Evolutionary conservation across 2,113 vertebrate genomes (phyloP), one percentile per base, ranked within the genome.

Genomic region (Lynx canadensis): DNA sequence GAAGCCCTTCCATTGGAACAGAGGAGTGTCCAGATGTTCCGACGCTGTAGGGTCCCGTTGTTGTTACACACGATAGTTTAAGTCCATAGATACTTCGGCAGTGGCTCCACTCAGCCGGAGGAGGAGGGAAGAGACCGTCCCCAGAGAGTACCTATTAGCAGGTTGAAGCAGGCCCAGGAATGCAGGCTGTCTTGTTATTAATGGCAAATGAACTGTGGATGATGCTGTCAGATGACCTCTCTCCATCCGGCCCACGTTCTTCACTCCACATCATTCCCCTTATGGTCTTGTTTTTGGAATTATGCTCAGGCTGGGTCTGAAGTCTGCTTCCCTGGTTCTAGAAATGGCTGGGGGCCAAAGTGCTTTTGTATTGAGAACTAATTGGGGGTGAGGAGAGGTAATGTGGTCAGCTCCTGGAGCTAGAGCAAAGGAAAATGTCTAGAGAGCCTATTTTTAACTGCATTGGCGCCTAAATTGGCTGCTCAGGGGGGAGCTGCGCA

Each of bases 321-420:
- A 63, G 60, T 95, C 57, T 82, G 66, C 27, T 38, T 74, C 78
- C 33, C 52, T 45, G 21, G n/a, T 78, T 97, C 94, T 69, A 83
- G 52, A 78, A 82, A 65, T 88, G 94, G 95, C 96, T n/a, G 29
- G 7, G 52, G 27, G 91, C 97, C 95, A 96, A 96, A 98, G 63
- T 89, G 55, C 82, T 94, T 97, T 92, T 95, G 45, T 83, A 92
- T 57, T 65, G 68, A 89, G 63, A 91, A 97, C 88, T 97, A 95
- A 97, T 89, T 96, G 93, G 50, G 69, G 81, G 25, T 83, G 48
- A 97, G 76, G 74, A 0, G 8, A 94, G 94, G 91, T 86, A 84
- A 74, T 97, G 94, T 55, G 94, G 94, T 96, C 91, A 96, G 97
- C 55, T 97, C n/a, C 63, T 94, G 73, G 88, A 97, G 71, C 50